phyloP scores from a whole-genome alignment of 2,888 invertebrate species.

The Achlya flavicornis region DNA sequence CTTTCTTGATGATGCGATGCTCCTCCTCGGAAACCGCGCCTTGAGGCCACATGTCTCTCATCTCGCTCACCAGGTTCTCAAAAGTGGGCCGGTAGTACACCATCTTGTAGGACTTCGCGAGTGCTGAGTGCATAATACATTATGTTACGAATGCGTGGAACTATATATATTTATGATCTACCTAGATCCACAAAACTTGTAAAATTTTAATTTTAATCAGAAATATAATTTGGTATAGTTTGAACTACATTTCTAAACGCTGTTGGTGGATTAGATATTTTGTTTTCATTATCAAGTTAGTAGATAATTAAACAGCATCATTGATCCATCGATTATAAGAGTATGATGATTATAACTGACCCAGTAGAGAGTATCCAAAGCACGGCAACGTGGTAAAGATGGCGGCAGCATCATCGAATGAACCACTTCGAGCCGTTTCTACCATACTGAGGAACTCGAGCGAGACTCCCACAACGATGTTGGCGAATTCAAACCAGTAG shows the following conservation, averaged over 20 bases:
- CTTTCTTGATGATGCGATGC: slow-evolving; percentile 31
- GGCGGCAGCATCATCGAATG: slow-evolving; percentile 38
- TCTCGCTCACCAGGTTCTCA: slow-evolving; percentile 44
- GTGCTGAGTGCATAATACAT: slow-evolving; percentile 27
- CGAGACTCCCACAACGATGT: slow-evolving; percentile 26
- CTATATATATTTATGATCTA: too few relatives aligned
- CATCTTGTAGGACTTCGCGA: slow-evolving; percentile 45
- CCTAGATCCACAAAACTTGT: too few relatives aligned
- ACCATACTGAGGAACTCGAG: slow-evolving; percentile 38
- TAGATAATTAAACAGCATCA: too few relatives aligned
- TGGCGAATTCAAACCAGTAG: slow-evolving; percentile 46
- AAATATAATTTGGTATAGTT: too few relatives aligned
- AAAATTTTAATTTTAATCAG: too few relatives aligned
- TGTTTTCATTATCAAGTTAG: too few relatives aligned
- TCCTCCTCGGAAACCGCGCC: slow-evolving; percentile 37
- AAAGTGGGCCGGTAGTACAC: slow-evolving; percentile 36
- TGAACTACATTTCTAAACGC: too few relatives aligned
- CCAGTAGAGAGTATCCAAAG: slow-evolving; percentile 40
- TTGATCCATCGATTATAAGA: too few relatives aligned
- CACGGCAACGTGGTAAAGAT: slow-evolving; percentile 52
- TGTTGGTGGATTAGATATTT: too few relatives aligned
- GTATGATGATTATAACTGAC: slow-evolving; percentile 25
- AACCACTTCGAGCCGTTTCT: slow-evolving; percentile 29
- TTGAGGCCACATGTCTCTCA: slow-evolving; percentile 49
- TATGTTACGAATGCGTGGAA: neutral